phyloP scores from a whole-genome alignment of 1,140 invertebrate species.

The Solenopsis fugax region DNA sequence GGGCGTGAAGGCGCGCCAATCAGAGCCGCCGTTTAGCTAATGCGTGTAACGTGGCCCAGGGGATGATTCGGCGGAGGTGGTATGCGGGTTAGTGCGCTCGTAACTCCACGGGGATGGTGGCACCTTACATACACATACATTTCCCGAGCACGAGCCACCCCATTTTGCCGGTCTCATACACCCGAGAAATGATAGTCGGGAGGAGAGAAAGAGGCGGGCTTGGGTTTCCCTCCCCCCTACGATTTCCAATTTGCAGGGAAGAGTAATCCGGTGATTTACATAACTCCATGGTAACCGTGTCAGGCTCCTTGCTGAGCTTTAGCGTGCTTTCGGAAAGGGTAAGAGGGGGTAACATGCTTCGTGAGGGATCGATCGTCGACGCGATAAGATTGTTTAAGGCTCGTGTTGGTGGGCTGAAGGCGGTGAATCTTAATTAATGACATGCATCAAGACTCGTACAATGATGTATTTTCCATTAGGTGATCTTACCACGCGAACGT shows the following conservation, averaged over 20 bases:
- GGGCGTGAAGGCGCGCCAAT: conserved; percentile 68
- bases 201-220: conserved; percentile 23
- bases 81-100: conserved; percentile 67
- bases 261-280: conserved; percentile 76
- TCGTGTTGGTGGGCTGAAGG: conserved; percentile 19
- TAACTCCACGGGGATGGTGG: conserved; percentile 65
- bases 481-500: not conserved
- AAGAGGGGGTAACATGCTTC: conserved; percentile 5
- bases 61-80: conserved; percentile 70
- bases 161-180: conserved; percentile 32
- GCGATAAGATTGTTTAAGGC: conserved; percentile 60
- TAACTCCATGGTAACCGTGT: conserved; percentile 75
- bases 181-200: conserved; percentile 14
- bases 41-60: conserved; percentile 74
- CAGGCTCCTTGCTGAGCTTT: conserved; percentile 69
- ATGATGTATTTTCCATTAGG: conserved; percentile 41
- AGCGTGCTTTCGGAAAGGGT: conserved; percentile 36
- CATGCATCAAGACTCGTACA: conserved; percentile 23
- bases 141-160: conserved; percentile 10
- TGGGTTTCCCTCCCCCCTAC: conserved; percentile 17
- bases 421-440: conserved; percentile 58
- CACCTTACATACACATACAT: conserved; percentile 35
- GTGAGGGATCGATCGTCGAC: conserved; percentile 50
- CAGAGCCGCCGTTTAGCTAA: conserved; percentile 77
- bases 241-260: conserved; percentile 76